Conservation (phyloP, 2,888 invertebrate genomes). For the Boloria euphrosyne region DNA sequence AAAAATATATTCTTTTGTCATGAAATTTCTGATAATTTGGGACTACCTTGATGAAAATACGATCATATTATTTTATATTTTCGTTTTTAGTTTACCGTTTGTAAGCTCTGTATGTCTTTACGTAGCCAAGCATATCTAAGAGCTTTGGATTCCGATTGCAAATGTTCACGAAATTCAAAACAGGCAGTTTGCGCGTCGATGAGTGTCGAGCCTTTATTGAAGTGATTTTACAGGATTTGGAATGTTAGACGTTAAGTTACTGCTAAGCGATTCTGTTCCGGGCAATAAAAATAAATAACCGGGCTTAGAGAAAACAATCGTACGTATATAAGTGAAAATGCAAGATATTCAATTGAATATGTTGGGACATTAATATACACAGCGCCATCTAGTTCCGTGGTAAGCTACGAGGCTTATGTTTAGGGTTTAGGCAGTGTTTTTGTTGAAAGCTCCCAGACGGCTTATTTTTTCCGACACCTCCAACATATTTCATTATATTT, state of each 20-base stretch:
- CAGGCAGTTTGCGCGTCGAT: slow-evolving; percentile 71
- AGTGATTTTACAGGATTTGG: slow-evolving; percentile 58
- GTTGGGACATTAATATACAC: too few relatives aligned
- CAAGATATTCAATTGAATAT: too few relatives aligned
- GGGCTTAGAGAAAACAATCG: slow-evolving; percentile 3
- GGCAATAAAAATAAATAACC: slow-evolving; percentile 22
- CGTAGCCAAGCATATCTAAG: slow-evolving; percentile 71
- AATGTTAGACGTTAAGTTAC: slow-evolving; percentile 38
- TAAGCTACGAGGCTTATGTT: too few relatives aligned
- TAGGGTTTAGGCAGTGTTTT: too few relatives aligned
- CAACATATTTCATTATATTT: too few relatives aligned
- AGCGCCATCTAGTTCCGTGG: too few relatives aligned
- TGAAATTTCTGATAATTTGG: too few relatives aligned
- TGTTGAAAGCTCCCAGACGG: too few relatives aligned
- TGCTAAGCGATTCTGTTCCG: slow-evolving; percentile 18
- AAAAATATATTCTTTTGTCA: too few relatives aligned
- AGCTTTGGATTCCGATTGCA: slow-evolving; percentile 69
- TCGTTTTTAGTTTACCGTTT: not conserved
- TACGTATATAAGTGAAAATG: not conserved
- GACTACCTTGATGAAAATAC: too few relatives aligned
- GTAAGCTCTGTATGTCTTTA: slow-evolving; percentile 47
- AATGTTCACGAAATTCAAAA: slow-evolving; percentile 78
- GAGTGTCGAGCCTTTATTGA: slow-evolving; percentile 65
- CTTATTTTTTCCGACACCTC: too few relatives aligned
- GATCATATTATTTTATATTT: too few relatives aligned